phyloP scores from a whole-genome alignment of 2,113 vertebrate genomes.

The Lota lota region DNA sequence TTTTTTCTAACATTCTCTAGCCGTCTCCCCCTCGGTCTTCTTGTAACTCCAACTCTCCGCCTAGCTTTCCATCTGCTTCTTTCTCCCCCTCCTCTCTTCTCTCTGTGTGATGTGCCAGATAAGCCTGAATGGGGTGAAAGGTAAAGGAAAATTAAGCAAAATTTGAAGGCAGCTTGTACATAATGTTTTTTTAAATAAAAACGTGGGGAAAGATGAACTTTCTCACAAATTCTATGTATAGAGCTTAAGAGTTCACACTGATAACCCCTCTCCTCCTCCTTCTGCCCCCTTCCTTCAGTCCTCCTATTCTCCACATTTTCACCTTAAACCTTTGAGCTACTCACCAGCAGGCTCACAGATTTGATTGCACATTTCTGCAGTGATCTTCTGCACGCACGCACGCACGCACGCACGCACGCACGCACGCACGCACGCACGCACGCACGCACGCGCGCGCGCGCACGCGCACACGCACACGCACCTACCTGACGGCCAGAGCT shows the following conservation, averaged over 20 bases:
- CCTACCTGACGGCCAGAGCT: too few relatives aligned
- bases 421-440: constrained; percentile 9
- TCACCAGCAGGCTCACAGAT: constrained; percentile 29
- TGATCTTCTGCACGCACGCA: constrained; percentile 18
- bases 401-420: background rate
- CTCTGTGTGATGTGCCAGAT: constrained; percentile 34
- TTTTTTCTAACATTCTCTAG: constrained; percentile 7
- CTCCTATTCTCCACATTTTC: constrained; percentile 22
- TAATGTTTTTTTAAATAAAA: background rate
- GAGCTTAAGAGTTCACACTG: constrained; percentile 22
- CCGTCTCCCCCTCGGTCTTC: constrained; percentile 18
- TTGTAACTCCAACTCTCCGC: background rate
- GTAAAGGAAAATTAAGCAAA: constrained; percentile 15
- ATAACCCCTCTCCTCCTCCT: constrained; percentile 6
- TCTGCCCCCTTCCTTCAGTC: too few relatives aligned
- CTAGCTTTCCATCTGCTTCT: background rate
- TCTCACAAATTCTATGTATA: constrained; percentile 56
- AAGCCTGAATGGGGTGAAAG: constrained; percentile 32
- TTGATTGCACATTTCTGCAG: constrained; percentile 51
- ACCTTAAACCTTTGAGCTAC: constrained; percentile 32
- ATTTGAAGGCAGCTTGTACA: constrained; percentile 13
- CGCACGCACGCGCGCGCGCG: background rate
- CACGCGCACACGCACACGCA: too few relatives aligned
- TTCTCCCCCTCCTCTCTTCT: background rate
- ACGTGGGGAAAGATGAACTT: constrained; percentile 1